Evolutionary conservation across 1,140 invertebrate species (phyloP).

Genomic region (Dufourea novaeangliae): DNA sequence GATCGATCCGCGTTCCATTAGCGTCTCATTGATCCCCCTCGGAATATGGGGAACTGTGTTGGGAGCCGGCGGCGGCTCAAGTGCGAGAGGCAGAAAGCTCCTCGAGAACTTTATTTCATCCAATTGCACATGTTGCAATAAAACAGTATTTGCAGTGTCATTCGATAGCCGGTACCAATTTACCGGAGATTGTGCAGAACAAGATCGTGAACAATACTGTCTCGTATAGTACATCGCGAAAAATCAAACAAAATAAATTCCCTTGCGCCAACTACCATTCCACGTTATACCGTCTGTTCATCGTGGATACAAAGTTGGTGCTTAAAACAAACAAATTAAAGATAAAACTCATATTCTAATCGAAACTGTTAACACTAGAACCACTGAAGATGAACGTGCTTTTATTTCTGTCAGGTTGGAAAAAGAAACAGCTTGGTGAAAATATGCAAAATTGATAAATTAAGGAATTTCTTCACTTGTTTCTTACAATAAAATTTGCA

Average conservation of each 20-base stretch:
- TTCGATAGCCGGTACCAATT: slow-evolving; percentile 6
- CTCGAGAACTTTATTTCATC: slow-evolving; percentile 1
- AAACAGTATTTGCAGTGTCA: slow-evolving; percentile 9
- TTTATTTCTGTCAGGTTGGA: too few relatives aligned
- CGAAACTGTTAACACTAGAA: too few relatives aligned
- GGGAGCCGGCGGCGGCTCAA: not conserved
- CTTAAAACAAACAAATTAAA: too few relatives aligned
- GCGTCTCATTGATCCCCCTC: not conserved
- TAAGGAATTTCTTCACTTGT: too few relatives aligned
- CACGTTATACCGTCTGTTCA: too few relatives aligned
- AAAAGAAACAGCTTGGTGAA: too few relatives aligned
- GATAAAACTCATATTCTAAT: too few relatives aligned
- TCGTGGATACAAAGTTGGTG: too few relatives aligned
- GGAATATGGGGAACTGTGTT: too few relatives aligned
- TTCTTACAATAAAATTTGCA: too few relatives aligned
- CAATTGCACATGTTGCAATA: not conserved
- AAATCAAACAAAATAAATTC: slow-evolving; percentile 11
- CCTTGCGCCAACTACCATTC: not conserved
- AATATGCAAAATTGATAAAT: too few relatives aligned
- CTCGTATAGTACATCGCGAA: not conserved
- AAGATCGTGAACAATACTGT: not conserved
- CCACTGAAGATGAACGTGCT: too few relatives aligned
- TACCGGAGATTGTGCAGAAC: not conserved
- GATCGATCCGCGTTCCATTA: not conserved
- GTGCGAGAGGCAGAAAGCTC: not conserved